A percentile compares a stretch with the other conserved stretches of the same genome.
Conservation (phyloP, 2,113 vertebrate genomes). For the Isurus oxyrinchus region DNA sequence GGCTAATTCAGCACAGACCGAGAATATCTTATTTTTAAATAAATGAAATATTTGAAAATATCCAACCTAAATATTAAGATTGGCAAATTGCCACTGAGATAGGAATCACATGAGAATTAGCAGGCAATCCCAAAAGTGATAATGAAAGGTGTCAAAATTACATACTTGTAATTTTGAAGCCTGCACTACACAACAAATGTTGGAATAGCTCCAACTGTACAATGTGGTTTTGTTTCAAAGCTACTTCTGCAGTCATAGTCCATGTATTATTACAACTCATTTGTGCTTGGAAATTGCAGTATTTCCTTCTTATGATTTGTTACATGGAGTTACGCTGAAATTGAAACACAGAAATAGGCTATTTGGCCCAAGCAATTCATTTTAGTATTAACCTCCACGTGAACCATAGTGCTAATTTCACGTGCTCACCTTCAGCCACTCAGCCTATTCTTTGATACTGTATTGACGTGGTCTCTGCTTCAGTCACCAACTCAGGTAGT, state of each 20-base stretch:
- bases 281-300: background rate
- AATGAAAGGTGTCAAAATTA: background rate
- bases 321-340: background rate
- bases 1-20: background rate
- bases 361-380: background rate
- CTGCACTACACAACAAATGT: background rate
- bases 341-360: background rate
- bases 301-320: background rate
- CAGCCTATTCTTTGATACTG: background rate
- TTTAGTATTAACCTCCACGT: background rate
- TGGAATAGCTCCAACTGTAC: background rate
- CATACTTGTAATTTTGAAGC: background rate
- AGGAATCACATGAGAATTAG: background rate
- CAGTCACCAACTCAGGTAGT: background rate
- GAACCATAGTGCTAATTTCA: background rate
- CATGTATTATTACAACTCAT: background rate
- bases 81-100: background rate
- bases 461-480: background rate
- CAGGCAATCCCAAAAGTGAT: background rate
- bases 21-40: background rate
- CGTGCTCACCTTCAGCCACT: background rate
- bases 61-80: background rate
- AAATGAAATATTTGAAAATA: background rate
- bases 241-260: background rate
- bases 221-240: background rate